Base-by-base conservation (phyloP, 2,113 vertebrate species). In the Bambusicola thoracicus region DNA sequence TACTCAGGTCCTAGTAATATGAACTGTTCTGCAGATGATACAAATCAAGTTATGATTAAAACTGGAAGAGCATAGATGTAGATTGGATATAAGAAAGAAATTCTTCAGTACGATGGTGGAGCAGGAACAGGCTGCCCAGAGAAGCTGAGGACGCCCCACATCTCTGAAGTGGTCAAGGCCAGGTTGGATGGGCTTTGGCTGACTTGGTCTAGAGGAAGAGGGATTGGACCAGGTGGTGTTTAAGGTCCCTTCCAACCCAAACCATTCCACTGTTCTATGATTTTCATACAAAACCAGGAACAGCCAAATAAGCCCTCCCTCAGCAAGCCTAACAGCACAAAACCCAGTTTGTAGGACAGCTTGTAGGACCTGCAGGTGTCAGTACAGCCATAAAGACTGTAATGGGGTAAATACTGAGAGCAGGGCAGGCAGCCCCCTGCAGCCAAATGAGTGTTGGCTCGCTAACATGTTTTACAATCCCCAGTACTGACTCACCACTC, bases 1-100 rank as follows among this genome's bases (percentile, higher is more conserved):
- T 66, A 0, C 12, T 48, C 63, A 48, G 38, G 41, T 19, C 34
- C 40, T 34, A 38, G 13, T 7, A 18, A 25, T 1, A 11, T 2
- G 13, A 56, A 49, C 62, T 6, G 13, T 76, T 68, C 34, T 34
- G 44, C 43, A 81, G 40, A 48, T 8, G 18, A 86, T 40, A 41
- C n/a, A 46, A 49, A 14, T 10, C 58, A 30, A 62, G 44, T 38
- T 27, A 11, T 63, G 73, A 41, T 6, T 62, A 63, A 40, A 63
- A 63, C 15, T 63, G 61, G 11, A 63, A 63, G 16, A 27, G 36
- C 36, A 27, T 19, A 40, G 34, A 27, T 27, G 16, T 62, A 40
- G 36, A 12, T 5, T 40, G 61, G 61, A 63, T 40, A 29, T 6
- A 29, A 63, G 22, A 7, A 63, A 63, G 12, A 22, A 59, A 34